These are phyloP conservation scores for Pantherophis alleghaniensis DNA, from an alignment of 2,797 vertebrate genomes.

Conservation along the genomic window DNA sequence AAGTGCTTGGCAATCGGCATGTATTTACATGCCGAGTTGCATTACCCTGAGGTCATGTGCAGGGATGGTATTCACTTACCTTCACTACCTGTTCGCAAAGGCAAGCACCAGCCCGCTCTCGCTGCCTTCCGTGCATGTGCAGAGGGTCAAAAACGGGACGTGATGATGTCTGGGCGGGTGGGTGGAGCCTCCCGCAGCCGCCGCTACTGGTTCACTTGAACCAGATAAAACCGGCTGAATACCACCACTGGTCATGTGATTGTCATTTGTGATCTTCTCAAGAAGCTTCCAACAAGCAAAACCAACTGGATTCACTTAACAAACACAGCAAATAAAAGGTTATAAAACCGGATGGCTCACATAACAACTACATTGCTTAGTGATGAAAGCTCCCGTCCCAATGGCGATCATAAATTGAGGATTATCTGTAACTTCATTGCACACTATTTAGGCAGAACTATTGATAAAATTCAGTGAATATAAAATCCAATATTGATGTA, in stretches of 20 bases:
- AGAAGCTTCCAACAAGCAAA: neutral
- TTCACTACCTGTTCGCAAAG: no score
- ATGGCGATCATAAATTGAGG: neutral
- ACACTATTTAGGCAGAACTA: neutral
- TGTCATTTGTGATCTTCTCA: neutral
- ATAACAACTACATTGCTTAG: neutral
- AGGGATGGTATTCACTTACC: no score
- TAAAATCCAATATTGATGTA: conserved; percentile 17
- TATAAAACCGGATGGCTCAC: neutral
- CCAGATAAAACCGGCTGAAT: no score
- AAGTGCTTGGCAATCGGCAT: neutral
- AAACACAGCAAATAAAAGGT: neutral
- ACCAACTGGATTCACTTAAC: neutral
- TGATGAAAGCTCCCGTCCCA: neutral
- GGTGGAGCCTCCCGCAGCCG: no score
- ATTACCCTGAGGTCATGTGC: neutral
- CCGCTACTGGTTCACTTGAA: no score
- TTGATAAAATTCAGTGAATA: neutral
- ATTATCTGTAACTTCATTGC: neutral
- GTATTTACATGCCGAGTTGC: neutral
- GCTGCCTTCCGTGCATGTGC: no score
- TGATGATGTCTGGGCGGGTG: no score
- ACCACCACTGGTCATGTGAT: neutral
- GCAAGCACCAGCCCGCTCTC: no score
- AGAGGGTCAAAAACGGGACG: no score